Evolutionary conservation across 1,140 invertebrate genomes (phyloP).

Genomic region (Zelostemma sp.): DNA sequence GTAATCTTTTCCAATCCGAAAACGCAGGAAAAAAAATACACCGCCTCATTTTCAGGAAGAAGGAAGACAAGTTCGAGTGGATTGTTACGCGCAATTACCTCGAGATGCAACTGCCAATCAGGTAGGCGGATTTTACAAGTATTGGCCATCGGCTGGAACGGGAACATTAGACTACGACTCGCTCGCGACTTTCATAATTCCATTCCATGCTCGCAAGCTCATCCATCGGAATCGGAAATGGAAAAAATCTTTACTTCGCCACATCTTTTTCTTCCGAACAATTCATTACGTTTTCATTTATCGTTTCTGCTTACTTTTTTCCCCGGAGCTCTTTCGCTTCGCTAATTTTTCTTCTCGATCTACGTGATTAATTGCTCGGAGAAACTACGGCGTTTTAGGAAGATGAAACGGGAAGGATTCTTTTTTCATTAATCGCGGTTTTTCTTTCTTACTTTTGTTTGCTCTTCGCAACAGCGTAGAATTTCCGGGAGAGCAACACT

Average conservation of each 20-base stretch:
- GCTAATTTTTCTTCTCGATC: background rate
- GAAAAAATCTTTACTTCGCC: no score
- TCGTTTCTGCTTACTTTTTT: background rate
- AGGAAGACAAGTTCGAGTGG: slow-evolving; percentile 12
- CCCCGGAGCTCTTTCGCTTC: background rate
- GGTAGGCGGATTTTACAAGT: slow-evolving; percentile 2
- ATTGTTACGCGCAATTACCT: slow-evolving; percentile 24
- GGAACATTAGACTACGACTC: background rate
- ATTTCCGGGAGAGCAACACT: no score
- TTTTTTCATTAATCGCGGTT: no score
- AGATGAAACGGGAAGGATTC: no score
- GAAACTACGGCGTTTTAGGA: no score
- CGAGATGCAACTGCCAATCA: slow-evolving; percentile 26
- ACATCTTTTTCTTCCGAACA: background rate
- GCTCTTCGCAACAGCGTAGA: no score
- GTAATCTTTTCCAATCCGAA: background rate
- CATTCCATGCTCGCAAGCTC: background rate
- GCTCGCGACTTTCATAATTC: background rate
- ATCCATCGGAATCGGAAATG: no score
- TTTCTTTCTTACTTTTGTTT: no score
- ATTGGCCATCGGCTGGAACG: background rate
- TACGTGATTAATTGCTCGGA: background rate
- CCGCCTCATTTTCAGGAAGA: background rate
- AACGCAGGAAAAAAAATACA: background rate
- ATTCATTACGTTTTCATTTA: no score